Base-by-base conservation (phyloP, 2,113 vertebrate species). In the Brachirus orientalis region DNA sequence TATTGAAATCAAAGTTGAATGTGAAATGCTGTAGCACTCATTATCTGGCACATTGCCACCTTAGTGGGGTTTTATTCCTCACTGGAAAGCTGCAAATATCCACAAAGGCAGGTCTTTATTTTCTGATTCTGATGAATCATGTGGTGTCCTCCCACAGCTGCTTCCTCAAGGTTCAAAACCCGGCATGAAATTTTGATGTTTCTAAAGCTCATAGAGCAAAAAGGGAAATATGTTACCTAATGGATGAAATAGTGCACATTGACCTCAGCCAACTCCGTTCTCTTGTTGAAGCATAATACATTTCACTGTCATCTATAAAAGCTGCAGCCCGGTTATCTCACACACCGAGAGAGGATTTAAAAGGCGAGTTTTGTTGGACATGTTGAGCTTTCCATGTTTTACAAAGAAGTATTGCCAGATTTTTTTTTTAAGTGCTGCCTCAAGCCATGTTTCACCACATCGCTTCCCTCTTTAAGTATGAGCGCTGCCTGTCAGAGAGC, bases 271-370 rank as follows among this genome's bases (percentile, higher is more conserved):
- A 59, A 22, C 61, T 60, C 48, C 67, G 47, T 53, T 66, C 40
- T 47, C 69, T 82, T 76, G 62, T 84, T 61, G 73, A 63, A 78
- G 63, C 68, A 57, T 63, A 74, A 83, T 75, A 71, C 63, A 76
- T 81, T 83, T 85, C 53, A 54, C 83, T 88, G 85, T 84, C 85
- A 81, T 85, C 77, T 85, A 63, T 76, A 77, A 83, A 77, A 76
- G 75, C 83, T 36, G 71, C 58, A 6, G 62, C 64, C 28, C 77
- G 77, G 83, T 86, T 84, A 86, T 80, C 81, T 75, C 61, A 72
- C 79, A 50, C 63, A 43, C 74, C 73, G 78, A 79, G 84, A 63
- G 76, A 77, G 82, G 82, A 78, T 89, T 88, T 88, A 75, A 86
- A 80, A 60, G 56, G 36, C 76, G 69, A 82, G 82, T 58, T 86